Conservation (phyloP, 1,140 invertebrate genomes). For the Zeugodacus cucurbitae region DNA sequence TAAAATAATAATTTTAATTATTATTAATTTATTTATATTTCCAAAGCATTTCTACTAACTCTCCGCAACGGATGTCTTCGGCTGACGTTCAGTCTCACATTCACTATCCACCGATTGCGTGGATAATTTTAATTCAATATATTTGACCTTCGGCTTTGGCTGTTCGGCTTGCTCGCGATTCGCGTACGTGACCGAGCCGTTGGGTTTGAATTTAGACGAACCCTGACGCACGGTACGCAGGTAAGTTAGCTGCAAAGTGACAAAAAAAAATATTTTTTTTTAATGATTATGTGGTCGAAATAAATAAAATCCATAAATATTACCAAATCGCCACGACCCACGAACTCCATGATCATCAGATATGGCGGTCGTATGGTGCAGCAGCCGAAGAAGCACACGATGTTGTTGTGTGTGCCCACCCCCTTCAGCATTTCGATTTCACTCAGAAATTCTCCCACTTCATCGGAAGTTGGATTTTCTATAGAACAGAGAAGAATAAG, state of each 20-base stretch:
- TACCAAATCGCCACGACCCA: conserved; percentile 82
- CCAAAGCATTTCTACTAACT: conserved; percentile 48
- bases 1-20: too few relatives aligned
- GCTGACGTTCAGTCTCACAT: conserved; percentile 30
- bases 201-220: conserved; percentile 45
- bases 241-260: conserved; percentile 51
- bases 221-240: conserved; percentile 55
- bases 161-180: conserved; percentile 42
- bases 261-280: neutral
- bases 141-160: conserved; percentile 46
- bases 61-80: conserved; percentile 52
- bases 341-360: conserved; percentile 83
- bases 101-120: conserved; percentile 40
- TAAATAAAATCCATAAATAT: neutral
- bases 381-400: conserved; percentile 82
- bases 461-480: conserved; percentile 69
- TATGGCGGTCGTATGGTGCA: conserved; percentile 77
- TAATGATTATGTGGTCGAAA: neutral
- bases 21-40: neutral
- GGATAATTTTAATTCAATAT: conserved; percentile 57
- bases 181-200: conserved; percentile 51
- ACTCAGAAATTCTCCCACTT: conserved; percentile 74
- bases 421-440: conserved; percentile 85
- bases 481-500: neutral
- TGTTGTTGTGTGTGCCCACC: conserved; percentile 80